phyloP scores from a whole-genome alignment of 2,888 invertebrate species.

The Chymomyza fuscimana region DNA sequence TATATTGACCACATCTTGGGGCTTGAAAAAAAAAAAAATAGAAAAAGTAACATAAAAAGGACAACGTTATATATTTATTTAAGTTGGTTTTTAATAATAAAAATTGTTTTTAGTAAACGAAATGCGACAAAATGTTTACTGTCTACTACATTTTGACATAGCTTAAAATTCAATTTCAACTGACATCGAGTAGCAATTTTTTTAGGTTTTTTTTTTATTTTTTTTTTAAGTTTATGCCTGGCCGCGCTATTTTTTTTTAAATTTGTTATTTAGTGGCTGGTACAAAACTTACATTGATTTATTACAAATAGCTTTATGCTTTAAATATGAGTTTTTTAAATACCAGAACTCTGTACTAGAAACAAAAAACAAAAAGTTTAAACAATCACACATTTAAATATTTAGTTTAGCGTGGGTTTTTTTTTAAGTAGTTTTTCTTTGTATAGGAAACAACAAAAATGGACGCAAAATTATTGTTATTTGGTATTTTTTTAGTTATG shows the following conservation, averaged over 20 bases:
- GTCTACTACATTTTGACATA: neutral
- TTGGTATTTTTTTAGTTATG: slow-evolving; percentile 23
- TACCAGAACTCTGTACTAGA: slow-evolving; percentile 20
- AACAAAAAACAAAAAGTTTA: slow-evolving; percentile 35
- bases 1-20: slow-evolving; percentile 17
- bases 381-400: slow-evolving; percentile 39
- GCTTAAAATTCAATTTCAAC: slow-evolving; percentile 46
- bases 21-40: slow-evolving; percentile 11
- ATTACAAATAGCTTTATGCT: neutral
- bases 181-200: slow-evolving; percentile 58
- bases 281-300: neutral
- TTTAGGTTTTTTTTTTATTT: neutral
- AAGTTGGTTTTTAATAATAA: slow-evolving; percentile 15
- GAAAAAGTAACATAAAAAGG: neutral
- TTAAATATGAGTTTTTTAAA: neutral
- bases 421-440: slow-evolving; percentile 23
- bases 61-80: slow-evolving; percentile 23
- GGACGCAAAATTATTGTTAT: slow-evolving; percentile 72
- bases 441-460: slow-evolving; percentile 71
- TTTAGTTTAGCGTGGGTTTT: slow-evolving; percentile 13
- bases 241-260: neutral
- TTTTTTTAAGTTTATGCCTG: neutral
- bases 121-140: neutral
- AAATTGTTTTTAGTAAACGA: slow-evolving; percentile 5
- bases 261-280: slow-evolving; percentile 4